Base-by-base conservation (phyloP, 2,113 vertebrate genomes). In the Lophochroa leadbeateri region DNA sequence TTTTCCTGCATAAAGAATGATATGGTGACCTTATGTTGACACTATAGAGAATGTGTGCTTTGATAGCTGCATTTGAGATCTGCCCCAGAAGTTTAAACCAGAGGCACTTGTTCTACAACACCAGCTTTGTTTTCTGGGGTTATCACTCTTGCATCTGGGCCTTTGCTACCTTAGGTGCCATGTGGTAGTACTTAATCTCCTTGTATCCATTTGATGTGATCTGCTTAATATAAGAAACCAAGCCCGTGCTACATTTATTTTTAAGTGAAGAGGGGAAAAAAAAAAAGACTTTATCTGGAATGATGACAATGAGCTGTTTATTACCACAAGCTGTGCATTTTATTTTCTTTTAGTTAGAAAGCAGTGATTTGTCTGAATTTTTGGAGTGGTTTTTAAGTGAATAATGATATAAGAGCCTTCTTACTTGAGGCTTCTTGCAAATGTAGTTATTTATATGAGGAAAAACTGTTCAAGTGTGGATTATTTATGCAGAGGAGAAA, bases 381-480 rank as follows among this genome's bases (percentile, higher is more conserved):
- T 84, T 95, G 64, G 88, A 95, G 92, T 92, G 86, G 21, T 92
- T 89, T 94, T 94, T 97, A 95, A 95, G 94, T 96, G 94, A 95
- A 79, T 93, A 96, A 95, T 92, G 92, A 94, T 91, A 74, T 74
- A 89, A 96, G 83, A 94, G 81, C 65, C 65, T 90, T 87, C 87
- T 90, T 84, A 90, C 87, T 97, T 78, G 86, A 92, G 67, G 80
- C 90, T 95, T 91, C 87, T 92, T 94, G 89, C 74, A 91, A 96
- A 94, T 85, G 67, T 80, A 76, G 89, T 95, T 94, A 95, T 91
- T 94, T 96, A 96, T 92, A 86, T 90, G 84, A 94, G 83, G 72
- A 82, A 68, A 91, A 95, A 83, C 44, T 90, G 84, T 91, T 97
- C 82, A 65, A 67, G 82, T 19, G 0, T 81, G 80, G 86, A 82